These are phyloP conservation scores for Leucophenga maculata DNA, from an alignment of 2,888 invertebrate genomes.

Conservation along the genomic window DNA sequence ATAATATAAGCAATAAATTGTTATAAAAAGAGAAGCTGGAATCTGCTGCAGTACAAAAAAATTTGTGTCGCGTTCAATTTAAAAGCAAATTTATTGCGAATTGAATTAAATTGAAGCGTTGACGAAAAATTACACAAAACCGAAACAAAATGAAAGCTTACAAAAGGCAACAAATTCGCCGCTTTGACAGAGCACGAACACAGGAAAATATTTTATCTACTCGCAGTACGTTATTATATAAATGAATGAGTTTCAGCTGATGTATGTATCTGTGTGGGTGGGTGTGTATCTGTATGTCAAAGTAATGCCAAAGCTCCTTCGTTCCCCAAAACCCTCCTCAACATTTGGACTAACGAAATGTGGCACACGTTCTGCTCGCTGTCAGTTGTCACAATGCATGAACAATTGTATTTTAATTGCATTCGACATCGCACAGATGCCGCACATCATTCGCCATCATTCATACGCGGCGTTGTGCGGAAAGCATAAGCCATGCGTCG, in stretches of 20 bases:
- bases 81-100: slow-evolving; percentile 63
- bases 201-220: slow-evolving; percentile 7
- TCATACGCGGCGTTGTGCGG: slow-evolving; percentile 19
- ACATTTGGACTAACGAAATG: not conserved
- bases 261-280: slow-evolving; percentile 20
- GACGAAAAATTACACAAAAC: slow-evolving; percentile 44
- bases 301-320: too few species aligned
- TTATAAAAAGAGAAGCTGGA: not conserved
- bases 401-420: slow-evolving; percentile 47
- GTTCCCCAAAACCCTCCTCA: too few species aligned
- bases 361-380: slow-evolving; percentile 56
- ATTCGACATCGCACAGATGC: slow-evolving; percentile 29
- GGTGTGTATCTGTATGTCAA: not conserved
- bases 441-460: slow-evolving; percentile 3
- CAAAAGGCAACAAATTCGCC: slow-evolving; percentile 13
- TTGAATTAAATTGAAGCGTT: slow-evolving; percentile 65
- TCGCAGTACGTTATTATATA: slow-evolving; percentile 17
- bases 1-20: too few species aligned
- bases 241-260: slow-evolving; percentile 40
- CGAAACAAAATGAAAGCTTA: slow-evolving; percentile 16
- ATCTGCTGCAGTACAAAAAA: slow-evolving; percentile 22
- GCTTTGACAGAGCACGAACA: slow-evolving; percentile 36
- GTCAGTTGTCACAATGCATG: slow-evolving; percentile 28
- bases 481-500: slow-evolving; percentile 4
- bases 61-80: slow-evolving; percentile 49